Evolutionary conservation across 1,140 invertebrate species (phyloP), one percentile per base, ranked within the genome.

Genomic region (Lepidurus arcticus): DNA sequence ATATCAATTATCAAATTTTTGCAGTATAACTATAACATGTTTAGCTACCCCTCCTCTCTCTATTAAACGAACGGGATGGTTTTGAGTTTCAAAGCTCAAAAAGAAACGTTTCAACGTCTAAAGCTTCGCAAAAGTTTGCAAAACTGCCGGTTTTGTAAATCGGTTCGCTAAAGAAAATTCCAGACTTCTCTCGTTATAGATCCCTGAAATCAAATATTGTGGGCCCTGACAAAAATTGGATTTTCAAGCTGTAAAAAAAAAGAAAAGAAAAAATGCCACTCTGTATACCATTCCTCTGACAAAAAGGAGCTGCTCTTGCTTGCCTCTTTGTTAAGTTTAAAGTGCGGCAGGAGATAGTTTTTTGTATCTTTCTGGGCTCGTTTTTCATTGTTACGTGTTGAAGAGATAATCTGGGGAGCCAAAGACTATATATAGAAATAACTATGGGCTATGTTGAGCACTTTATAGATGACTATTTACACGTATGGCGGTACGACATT

Each of bases 401-500:
- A 65, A 65, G 53, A 65, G 21, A 65, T 65, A n/a, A 7, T 65
- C 16, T 65, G 16, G 53, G 53, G 53, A 65, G 16, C 53, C 53
- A 65, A 65, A 65, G 53, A 65, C 53, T 65, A 65, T 65, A n/a
- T 65, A 65, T 65, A 65, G 53, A 65, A 21, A 65, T 65, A 65
- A 13, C 7, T 11, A n/a, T 65, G 53, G 21, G 34, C 34, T 65
- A 21, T 21, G 8, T 65, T 65, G 53, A 65, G 16, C 53, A 65
- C 53, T 65, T n/a, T 65, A 65, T 65, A 65, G 21, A 65, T 65
- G 53, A 21, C 53, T 21, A 65, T 65, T n/a, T 9, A 65, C 53
- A 65, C 53, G 21, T 7, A 7, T n/a, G 21, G 21, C 1, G 13
- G 53, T 65, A 65, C 7, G 21, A 65, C 21, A 21, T 13, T n/a